Conservation (phyloP, 2,797 vertebrate genomes). For the Hyperoplus immaculatus region DNA sequence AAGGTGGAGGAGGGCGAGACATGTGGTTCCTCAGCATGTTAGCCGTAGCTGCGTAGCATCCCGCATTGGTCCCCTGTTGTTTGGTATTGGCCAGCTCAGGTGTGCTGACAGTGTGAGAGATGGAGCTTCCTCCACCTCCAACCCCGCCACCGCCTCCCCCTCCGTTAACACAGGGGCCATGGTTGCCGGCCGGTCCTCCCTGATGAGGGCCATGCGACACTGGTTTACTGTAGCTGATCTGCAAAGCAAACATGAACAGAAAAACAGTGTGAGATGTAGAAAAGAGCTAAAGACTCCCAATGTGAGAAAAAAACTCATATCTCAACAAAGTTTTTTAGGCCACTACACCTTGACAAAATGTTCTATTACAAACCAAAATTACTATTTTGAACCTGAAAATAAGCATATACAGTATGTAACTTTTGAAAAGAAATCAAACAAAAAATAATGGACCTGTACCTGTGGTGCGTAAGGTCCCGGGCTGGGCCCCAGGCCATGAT, state of each 20-base stretch:
- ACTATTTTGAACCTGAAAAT: too few relatives aligned
- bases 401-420: too few relatives aligned
- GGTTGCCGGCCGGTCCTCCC: slow-evolving; percentile 77
- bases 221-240: slow-evolving; percentile 88
- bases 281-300: neutral
- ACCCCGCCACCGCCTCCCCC: slow-evolving; percentile 52
- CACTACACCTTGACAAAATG: too few relatives aligned
- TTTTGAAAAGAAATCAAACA: neutral
- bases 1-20: slow-evolving; percentile 93
- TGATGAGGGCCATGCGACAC: slow-evolving; percentile 86
- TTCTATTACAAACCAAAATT: too few relatives aligned
- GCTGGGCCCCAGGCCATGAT: slow-evolving; percentile 77
- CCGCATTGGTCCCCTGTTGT: slow-evolving; percentile 81
- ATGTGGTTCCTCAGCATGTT: slow-evolving; percentile 92
- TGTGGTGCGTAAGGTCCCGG: slow-evolving; percentile 81
- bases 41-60: slow-evolving; percentile 80
- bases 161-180: slow-evolving; percentile 75
- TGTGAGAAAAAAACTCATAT: too few relatives aligned
- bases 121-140: slow-evolving; percentile 84
- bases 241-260: slow-evolving; percentile 44
- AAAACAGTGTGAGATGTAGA: slow-evolving; percentile 14
- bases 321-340: too few relatives aligned
- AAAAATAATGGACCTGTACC: slow-evolving; percentile 57
- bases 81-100: slow-evolving; percentile 95
- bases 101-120: slow-evolving; percentile 97